Base-by-base conservation (phyloP, 2,888 invertebrate species). In the Clostera curtula region DNA sequence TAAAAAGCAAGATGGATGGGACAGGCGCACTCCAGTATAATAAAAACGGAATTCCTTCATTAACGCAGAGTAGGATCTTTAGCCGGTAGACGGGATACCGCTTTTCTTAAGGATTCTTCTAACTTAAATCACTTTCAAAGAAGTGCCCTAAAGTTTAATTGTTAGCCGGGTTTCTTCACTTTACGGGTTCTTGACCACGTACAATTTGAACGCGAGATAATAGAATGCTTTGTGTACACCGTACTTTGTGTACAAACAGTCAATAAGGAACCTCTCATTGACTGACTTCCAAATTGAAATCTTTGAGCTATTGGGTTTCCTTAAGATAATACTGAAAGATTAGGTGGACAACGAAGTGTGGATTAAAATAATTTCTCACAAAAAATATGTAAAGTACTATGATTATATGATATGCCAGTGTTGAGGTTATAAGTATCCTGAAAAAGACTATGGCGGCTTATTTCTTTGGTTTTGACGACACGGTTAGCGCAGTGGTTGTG, bases 21-120 rank as follows among this genome's bases (percentile, higher is more conserved):
- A 65, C 62, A 56, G 55, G 47, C 41, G 47, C 49, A 56, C 63
- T 65, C 36, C 40, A 48, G 51, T 37, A 66, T 64, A 67, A 66
- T 64, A 64, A 67, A 62, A 68, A 56, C 65, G 66, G 65, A 66
- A 66, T 66, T 65, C 68, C 68, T 66, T 69, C 68, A 69, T 71
- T 69, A 70, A 60, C 50, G 51, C 46, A 34, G 44, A 49, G 49
- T 36, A 40, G 27, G 45, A 43, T 48, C 50, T 40, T 47, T 42
- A 33, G 27, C 24, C 29, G 24, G 38, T 27, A 33, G 36, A 36
- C 31, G 35, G 40, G 41, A 44, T 34, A 45, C 41, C 43, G 45
- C 41, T 34, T 51, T 56, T 50, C 47, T 47, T 49, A 32, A 55
- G 47, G 40, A 50, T 45, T 48, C 43, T 50, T 49, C 40, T 40